Conservation (phyloP, 2,113 vertebrate genomes). For the Gnathonemus echidnorhynchus region DNA sequence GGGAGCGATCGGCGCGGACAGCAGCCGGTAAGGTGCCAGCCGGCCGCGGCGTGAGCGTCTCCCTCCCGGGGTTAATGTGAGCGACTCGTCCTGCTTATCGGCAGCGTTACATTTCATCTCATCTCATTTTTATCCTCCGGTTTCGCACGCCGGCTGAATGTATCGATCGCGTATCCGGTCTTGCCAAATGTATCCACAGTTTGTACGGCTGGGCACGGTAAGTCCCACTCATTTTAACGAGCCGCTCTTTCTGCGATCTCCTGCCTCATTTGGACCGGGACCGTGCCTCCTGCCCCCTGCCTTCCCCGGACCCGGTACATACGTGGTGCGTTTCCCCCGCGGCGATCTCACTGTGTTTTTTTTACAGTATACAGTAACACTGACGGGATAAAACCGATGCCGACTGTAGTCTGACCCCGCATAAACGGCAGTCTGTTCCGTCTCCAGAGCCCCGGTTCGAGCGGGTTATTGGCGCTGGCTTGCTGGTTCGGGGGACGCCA, state of each 20-base stretch:
- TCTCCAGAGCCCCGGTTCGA: not conserved
- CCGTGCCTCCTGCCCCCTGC: not conserved
- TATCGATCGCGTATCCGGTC: not conserved
- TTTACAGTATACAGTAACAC: not conserved
- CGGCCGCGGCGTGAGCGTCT: slow-evolving; percentile 2
- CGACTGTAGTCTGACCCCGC: not conserved
- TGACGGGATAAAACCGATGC: not conserved
- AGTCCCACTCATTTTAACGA: not conserved
- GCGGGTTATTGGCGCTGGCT: not conserved
- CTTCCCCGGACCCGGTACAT: not conserved
- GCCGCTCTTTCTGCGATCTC: not conserved
- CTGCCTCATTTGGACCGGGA: not conserved
- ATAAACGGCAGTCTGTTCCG: not conserved
- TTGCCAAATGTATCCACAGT: not conserved
- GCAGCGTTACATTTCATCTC: not conserved
- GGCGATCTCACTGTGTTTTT: not conserved
- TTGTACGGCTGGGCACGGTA: not conserved
- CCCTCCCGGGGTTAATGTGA: not conserved
- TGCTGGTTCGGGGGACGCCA: not conserved
- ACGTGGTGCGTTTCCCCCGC: not conserved
- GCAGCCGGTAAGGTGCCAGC: slow-evolving; percentile 56
- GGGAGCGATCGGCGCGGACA: slow-evolving; percentile 58
- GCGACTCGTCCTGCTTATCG: not conserved
- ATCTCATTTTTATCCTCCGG: not conserved
- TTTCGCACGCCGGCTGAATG: slow-evolving; percentile 9